Base-by-base conservation (phyloP, 2,797 vertebrate species). In the Malurus leucopterus region DNA sequence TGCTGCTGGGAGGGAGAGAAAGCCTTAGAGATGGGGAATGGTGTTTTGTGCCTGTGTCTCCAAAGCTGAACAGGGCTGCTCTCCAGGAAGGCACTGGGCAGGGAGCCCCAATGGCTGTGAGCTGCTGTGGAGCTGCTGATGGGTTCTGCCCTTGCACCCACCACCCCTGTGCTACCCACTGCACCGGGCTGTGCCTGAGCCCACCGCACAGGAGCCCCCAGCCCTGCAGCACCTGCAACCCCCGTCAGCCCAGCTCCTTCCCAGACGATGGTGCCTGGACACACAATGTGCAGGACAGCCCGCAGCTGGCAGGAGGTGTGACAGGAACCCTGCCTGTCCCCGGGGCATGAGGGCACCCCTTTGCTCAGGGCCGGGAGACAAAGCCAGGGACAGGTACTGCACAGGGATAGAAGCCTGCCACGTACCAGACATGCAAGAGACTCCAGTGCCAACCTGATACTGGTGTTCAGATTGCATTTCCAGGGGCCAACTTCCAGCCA, bases 251-350 rank as follows among this genome's bases (percentile, higher is more conserved):
- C 62, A 69, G 44, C 51, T 73, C 46, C 44, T 63, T 73, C 27
- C n/a, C 1, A 0, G 22, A 8, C 0, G 2, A 19, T 29, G 22
- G 38, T 61, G 44, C 50, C 43, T 40, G 22, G 15, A 61, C 36
- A 6, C 63, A 43, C 1, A 0, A 0, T 5, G 29, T 32, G 23
- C 0, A 2, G 12, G 23, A 15, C 14, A 34, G 8, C 13, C 19
- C 9, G 10, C 27, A 38, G 44, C 30, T 68, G 51, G 32, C 49
- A 77, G 16, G 23, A 51, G 44, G 34, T 27, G 58, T 11, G 32
- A 71, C 32, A 61, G 23, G 55, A 78, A 34, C 9, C 7, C 18
- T 71, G 47, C 7, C 18, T 65, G 53, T n/a, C 12, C 26, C 26
- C 59, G n/a, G 46, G 9, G 65, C 41, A 68, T 1, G 2, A 9